Evolutionary conservation across 2,888 invertebrate genomes (phyloP), one percentile per base, ranked within the genome.

Genomic region (Resseliella maxima): DNA sequence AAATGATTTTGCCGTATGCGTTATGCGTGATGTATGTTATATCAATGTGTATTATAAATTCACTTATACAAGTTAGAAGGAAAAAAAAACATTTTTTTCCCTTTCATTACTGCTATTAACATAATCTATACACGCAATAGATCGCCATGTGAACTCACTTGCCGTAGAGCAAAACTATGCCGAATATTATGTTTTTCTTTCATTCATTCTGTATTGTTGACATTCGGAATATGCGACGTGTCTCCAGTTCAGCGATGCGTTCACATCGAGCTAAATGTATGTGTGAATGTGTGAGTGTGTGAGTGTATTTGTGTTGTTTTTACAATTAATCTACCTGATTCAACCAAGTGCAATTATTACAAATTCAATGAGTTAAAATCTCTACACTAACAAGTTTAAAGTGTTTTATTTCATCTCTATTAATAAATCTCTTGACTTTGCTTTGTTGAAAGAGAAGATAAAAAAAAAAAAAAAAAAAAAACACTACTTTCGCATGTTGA

Each of bases 11-110:
- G 24, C 59, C n/a, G 59, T 59, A 59, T n/a, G n/a, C 27, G 59
- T 59, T 59, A 59, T 59, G 59, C 59, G 24, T 59, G 59, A 59
- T 59, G 24, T 59, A 18, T 50, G 46, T 59, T 59, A 59, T 27
- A 59, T 59, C 59, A 59, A 24, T 59, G 24, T 59, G n/a, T n/a
- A n/a, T n/a, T n/a, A n/a, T n/a, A 12, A 41, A 41, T 50, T 12
- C 59, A 59, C 59, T 59, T 59, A 59, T 59, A 59, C 59, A 59
- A 59, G 59, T 1, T 18, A 59, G 45, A 45, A 45, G n/a, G n/a
- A n/a, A n/a, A n/a, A n/a, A n/a, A n/a, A n/a, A n/a, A 50, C 2
- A 15, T 12, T 41, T 41, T 41, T 41, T 41, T 41, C 12, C 6
- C 12, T 41, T 41, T 41, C 12, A 41, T 41, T 41, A n/a, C n/a